Base-by-base conservation (phyloP, 2,113 vertebrate genomes). In the Recurvirostra avosetta region DNA sequence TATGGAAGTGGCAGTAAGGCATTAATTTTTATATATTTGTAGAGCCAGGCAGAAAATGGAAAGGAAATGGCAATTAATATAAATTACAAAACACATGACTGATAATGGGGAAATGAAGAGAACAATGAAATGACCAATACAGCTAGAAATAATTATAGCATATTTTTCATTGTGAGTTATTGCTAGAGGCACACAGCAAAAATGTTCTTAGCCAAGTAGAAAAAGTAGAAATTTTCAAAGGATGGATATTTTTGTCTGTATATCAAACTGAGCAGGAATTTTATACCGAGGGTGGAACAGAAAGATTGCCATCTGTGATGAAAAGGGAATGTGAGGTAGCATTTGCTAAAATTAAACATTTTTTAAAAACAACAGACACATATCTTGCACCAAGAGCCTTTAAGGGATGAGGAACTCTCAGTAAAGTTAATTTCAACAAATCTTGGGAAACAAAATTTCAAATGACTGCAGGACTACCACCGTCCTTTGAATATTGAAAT, bases 301-400 rank as follows among this genome's bases (percentile, higher is more conserved):
- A 95, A 96, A 96, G 92, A 83, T 96, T 96, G 85, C 96, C 96
- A 97, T 97, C 96, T 97, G 96, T 93, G 94, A 96, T 86, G 92
- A 86, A 96, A 95, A 96, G 96, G 93, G 95, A 92, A 96, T 93
- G 75, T 88, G 88, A 97, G 96, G 96, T 93, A 96, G 88, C 90
- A 95, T 94, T 95, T 97, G 90, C 95, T 96, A 97, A 96, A 97
- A 95, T 96, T 97, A 96, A 96, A 94, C 93, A 36, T 58, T 95
- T 94, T 96, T 96, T 34, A 41, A 88, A 94, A 96, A 96, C 94
- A 96, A 95, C 96, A 96, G 92, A 80, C 50, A 95, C 19, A 73
- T 58, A 94, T 90, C 66, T 83, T 94, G 72, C 47, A 96, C 82
- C 63, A 88, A 71, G 47, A 86, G 63, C 25, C 52, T 90, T 80